Base-by-base conservation (phyloP, 1,140 invertebrate species). In the Nebria ingens region DNA sequence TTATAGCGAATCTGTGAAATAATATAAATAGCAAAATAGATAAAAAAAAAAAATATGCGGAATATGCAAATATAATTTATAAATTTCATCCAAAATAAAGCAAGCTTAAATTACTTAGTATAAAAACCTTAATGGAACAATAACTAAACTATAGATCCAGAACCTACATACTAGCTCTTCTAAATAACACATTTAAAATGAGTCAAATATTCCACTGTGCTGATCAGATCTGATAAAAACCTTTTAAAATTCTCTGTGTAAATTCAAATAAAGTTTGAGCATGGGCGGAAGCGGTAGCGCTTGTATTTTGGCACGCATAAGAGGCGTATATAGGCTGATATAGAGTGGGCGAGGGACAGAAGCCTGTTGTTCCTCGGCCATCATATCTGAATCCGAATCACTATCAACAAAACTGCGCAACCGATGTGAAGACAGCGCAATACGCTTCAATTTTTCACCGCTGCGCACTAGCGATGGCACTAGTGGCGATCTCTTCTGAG, bases 191-290 rank as follows among this genome's bases (percentile, higher is more conserved):
- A n/a, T n/a, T n/a, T n/a, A n/a, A n/a, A n/a, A n/a, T n/a, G n/a
- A n/a, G n/a, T n/a, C n/a, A n/a, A n/a, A n/a, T n/a, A n/a, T n/a
- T n/a, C n/a, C n/a, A n/a, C n/a, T n/a, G n/a, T n/a, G n/a, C n/a
- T n/a, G n/a, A n/a, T n/a, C n/a, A n/a, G n/a, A n/a, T n/a, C 25
- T 6, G 13, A 29, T 6, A 29, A 29, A 29, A 29, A 6, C 25
- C 13, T 29, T 11, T 66, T 65, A 71, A 57, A 73, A 69, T 38
- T 71, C 68, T 53, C 76, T 64, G 59, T 79, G 73, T 59, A 73
- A 79, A 62, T 79, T 77, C 13, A 82, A 59, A 63, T 74, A 83
- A 9, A 66, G 63, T 64, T 81, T 81, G 29, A 83, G 64, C 23
- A 73, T 65, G 15, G 69, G 66, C 21, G 80, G 80, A 19, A 83